Evolutionary conservation across 1,140 invertebrate genomes (phyloP).

Genomic region (Oncopodura yosiiana): DNA sequence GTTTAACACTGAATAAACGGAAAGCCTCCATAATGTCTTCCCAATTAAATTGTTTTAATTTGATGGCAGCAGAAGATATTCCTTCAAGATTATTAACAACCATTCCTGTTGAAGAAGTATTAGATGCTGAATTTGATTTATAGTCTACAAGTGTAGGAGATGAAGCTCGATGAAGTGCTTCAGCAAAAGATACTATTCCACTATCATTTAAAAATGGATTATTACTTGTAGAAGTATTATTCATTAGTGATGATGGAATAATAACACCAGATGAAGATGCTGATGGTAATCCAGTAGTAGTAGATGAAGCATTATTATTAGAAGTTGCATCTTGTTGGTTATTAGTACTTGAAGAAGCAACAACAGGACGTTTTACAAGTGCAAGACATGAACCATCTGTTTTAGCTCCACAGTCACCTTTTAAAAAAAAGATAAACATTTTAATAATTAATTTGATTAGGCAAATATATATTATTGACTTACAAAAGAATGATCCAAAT

Average conservation of each 20-base stretch:
- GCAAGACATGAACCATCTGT: constrained; percentile 66
- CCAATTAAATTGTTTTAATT: constrained; percentile 15
- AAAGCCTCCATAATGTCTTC: constrained; percentile 25
- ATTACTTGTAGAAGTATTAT: constrained; percentile 4
- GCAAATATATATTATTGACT: no score
- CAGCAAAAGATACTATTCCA: constrained; percentile 29
- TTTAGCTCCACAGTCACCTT: constrained; percentile 78
- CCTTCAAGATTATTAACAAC: constrained; percentile 13
- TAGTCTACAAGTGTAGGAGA: constrained; percentile 52
- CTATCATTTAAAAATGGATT: constrained; percentile 15
- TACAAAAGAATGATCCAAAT: constrained; percentile 97
- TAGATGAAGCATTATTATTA: neutral
- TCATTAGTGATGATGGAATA: no score
- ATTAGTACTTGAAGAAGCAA: constrained; percentile 20
- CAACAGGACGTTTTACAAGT: neutral
- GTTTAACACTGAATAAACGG: constrained; percentile 11
- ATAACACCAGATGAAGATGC: constrained; percentile 1
- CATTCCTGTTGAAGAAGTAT: constrained; percentile 11
- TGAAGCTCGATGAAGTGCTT: constrained; percentile 52
- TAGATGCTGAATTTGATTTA: constrained; percentile 21
- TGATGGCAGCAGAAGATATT: neutral
- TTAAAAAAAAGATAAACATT: neutral
- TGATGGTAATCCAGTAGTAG: neutral
- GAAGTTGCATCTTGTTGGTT: constrained; percentile 18
- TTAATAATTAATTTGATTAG: no score